A percentile compares a stretch with the other conserved stretches of the same genome.
Conservation (phyloP, 1,140 invertebrate species). For the Orchestia grillus region DNA sequence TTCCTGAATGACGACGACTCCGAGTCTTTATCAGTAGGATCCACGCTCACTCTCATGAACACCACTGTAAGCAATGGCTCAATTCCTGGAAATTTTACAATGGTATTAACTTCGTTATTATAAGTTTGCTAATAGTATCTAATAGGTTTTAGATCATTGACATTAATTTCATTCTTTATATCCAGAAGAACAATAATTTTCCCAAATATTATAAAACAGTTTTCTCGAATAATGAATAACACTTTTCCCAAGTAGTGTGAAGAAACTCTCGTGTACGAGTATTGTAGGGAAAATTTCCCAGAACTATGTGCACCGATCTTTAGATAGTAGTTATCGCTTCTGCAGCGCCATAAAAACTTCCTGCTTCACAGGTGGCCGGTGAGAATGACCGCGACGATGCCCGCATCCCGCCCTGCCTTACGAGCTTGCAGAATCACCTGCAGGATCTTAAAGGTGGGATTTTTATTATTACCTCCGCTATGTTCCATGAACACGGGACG, state of each 20-base stretch:
- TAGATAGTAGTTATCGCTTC: background rate
- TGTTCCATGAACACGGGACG: no score
- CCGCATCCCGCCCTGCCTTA: background rate
- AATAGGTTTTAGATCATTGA: background rate
- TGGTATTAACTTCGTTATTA: background rate
- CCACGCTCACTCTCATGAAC: conserved; percentile 20
- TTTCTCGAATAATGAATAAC: background rate
- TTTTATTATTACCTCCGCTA: background rate
- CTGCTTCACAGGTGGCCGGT: background rate
- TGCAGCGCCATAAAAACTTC: background rate
- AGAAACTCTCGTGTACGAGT: background rate
- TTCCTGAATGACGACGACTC: conserved; percentile 20
- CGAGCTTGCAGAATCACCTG: conserved; percentile 4
- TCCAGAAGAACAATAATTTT: background rate
- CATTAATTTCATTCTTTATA: background rate
- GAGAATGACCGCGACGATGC: conserved; percentile 9
- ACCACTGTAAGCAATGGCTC: background rate
- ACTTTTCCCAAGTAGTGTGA: background rate
- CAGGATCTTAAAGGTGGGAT: background rate
- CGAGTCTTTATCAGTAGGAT: background rate
- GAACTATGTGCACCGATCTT: background rate
- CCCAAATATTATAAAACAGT: background rate
- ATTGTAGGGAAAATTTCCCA: background rate
- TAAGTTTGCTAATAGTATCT: no score
- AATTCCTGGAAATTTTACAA: background rate